Evolutionary conservation across 2,888 invertebrate species (phyloP).

Genomic region (Lithophane leautieri): DNA sequence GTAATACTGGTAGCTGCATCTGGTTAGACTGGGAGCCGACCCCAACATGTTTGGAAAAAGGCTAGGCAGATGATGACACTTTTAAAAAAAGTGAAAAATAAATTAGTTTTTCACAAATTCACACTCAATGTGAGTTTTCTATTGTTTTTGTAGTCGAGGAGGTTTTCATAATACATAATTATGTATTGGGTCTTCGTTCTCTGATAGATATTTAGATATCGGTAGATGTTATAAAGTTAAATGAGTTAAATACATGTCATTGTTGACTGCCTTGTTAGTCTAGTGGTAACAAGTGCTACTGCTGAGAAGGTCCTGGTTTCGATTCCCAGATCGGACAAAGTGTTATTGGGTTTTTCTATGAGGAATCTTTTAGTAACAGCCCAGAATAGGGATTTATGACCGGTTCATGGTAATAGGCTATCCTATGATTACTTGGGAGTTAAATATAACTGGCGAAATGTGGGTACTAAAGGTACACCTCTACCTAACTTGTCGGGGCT

Average conservation of each 20-base stretch:
- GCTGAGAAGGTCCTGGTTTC: not conserved
- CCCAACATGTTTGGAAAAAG: too few species aligned
- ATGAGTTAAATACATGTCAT: not conserved
- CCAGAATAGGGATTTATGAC: too few species aligned
- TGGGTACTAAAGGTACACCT: not conserved
- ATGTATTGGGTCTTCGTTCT: not conserved
- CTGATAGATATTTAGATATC: too few species aligned
- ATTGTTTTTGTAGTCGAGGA: not conserved
- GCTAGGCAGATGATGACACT: too few species aligned
- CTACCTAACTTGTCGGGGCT: not conserved
- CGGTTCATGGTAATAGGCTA: not conserved
- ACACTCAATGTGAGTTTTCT: not conserved
- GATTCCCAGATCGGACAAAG: not conserved
- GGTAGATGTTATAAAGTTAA: not conserved
- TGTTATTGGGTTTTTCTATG: not conserved
- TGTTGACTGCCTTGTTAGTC: not conserved
- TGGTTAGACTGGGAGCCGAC: too few species aligned
- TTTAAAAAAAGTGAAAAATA: too few species aligned
- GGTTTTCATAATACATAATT: not conserved
- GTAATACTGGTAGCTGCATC: too few species aligned
- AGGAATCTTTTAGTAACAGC: not conserved
- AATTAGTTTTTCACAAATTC: not conserved
- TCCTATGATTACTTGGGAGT: not conserved
- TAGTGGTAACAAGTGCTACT: too few species aligned
- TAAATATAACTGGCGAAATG: not conserved